Evolutionary conservation across 2,888 invertebrate species (phyloP), one percentile per base, ranked within the genome.

Genomic region (Ctena decussata): DNA sequence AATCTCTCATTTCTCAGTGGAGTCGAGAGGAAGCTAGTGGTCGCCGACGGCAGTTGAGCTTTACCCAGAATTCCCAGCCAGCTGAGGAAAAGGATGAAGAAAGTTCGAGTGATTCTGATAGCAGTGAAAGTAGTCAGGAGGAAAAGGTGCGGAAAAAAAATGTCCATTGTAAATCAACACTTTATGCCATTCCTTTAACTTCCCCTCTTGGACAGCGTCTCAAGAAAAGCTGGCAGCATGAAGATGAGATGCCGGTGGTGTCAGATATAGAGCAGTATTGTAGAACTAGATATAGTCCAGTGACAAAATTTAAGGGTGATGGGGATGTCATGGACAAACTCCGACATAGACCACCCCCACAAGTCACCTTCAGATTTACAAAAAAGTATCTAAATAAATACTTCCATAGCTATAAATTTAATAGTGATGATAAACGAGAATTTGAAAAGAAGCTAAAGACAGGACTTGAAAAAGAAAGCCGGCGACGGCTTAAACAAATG

Each of bases 191-290:
- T 53, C 87, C 87, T 41, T 44, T 87, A 37, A 85, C 85, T 12
- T 93, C 93, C 5, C 92, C 89, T 27, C 80, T 93, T 0, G 93
- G 93, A 8, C 91, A 91, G 74, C 73, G 93, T 44, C 79, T 93
- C n/a, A 91, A 91, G 75, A 91, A 91, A 76, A 90, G 92, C 73
- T 90, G 90, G 78, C 84, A 87, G 70, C 79, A 77, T 35, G 93
- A 93, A 37, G 81, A 84, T 39, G 77, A 89, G 57, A 78, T 90
- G 69, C 89, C 86, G 44, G 83, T 91, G 11, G 80, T 92, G 30
- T 87, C 84, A 39, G 79, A 90, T 60, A 30, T 84, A 30, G 89
- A 90, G 71, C 57, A 77, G 30, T 92, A 83, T 86, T 93, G 93
- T 80, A 87, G 81, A 37, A 90, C 91, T 35, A 79, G 85, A 11